Evolutionary conservation across 2,797 vertebrate species (phyloP), one percentile per base, ranked within the genome.

Genomic region (Muscicapa comitata): DNA sequence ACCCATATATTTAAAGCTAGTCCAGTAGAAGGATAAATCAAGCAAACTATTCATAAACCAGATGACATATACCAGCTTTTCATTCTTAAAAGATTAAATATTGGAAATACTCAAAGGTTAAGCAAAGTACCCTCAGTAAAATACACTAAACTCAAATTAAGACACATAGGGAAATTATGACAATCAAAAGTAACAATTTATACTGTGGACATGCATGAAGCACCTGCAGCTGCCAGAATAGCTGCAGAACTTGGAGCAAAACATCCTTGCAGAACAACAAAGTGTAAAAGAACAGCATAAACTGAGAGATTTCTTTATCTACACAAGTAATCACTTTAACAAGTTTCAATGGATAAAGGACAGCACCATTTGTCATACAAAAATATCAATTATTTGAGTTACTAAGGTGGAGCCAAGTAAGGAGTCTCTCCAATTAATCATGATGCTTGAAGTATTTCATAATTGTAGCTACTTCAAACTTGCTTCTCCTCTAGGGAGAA

Each of bases 181-280:
- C 20, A 75, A 35, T n/a, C 48, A 66, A 61, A 47, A 86, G 29
- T 10, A 72, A 54, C 3, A 7, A 47, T 58, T 58, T 50, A 20
- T 8, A 4, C 4, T 38, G 10, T 40, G 8, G 26, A 51, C 11
- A 33, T 0, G 8, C 24, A 54, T 47, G 85, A 51, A 67, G 29
- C 19, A 53, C 11, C 48, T 70, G 33, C 47, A 74, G 9, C 19
- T 24, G 35, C 50, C 33, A 66, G 25, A 0, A 0, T 0, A 17
- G 55, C 21, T 42, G 37, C 33, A 73, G 11, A 50, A 18, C 42
- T 55, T 24, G 6, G 10, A 63, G 35, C 14, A 67, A 71, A 58
- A 70, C 40, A 51, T 11, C 23, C 23, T 8, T 51, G 33, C 37
- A 48, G 48, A 68, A 80, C 7, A 28, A 48, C 14, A 13, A 14